phyloP scores from a whole-genome alignment of 2,797 vertebrate species.

The Acanthis flammea region DNA sequence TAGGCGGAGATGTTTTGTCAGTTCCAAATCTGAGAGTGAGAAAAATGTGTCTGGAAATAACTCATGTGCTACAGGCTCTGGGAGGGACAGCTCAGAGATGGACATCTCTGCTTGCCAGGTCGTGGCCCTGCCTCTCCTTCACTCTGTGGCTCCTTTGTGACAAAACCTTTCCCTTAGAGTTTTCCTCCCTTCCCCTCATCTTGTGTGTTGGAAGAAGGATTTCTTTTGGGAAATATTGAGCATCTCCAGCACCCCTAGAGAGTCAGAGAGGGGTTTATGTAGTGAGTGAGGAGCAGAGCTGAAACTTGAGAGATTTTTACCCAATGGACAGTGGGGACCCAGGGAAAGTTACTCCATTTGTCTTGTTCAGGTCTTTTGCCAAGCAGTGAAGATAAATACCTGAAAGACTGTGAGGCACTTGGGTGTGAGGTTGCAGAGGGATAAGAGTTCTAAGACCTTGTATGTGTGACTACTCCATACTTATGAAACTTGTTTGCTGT shows the following conservation, averaged over 20 bases:
- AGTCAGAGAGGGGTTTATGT: neutral
- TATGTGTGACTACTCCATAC: neutral
- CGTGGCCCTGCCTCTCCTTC: neutral
- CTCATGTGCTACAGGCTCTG: neutral
- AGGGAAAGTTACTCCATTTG: neutral
- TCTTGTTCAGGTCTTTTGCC: neutral
- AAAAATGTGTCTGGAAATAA: neutral
- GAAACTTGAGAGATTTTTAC: neutral
- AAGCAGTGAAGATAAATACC: neutral
- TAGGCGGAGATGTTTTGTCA: neutral
- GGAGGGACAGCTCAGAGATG: neutral
- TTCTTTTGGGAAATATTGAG: neutral
- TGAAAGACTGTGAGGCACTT: neutral
- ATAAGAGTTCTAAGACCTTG: neutral
- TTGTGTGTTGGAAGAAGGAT: neutral
- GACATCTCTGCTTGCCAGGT: neutral
- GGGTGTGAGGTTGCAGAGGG: neutral
- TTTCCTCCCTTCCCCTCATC: neutral
- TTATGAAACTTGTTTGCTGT: neutral
- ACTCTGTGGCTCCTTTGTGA: neutral
- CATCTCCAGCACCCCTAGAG: neutral
- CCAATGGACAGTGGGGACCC: fast-evolving
- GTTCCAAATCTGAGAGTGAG: neutral
- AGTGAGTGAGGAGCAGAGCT: neutral
- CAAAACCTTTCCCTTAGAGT: neutral